Evolutionary conservation across 2,113 vertebrate genomes (phyloP).

Genomic region (Lipotes vexillifer): DNA sequence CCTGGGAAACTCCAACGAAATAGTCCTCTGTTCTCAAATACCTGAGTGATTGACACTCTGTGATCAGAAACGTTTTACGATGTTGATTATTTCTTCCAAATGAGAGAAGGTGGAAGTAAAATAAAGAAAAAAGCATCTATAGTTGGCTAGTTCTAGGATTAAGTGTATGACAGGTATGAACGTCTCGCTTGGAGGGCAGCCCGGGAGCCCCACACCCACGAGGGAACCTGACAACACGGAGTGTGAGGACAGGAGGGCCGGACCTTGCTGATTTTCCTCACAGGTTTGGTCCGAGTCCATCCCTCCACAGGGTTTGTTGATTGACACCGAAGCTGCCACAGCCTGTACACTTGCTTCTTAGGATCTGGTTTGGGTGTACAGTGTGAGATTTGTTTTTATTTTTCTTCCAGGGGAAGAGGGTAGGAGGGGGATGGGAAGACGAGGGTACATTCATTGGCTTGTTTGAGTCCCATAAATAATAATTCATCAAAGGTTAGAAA

Average conservation of each 20-base stretch:
- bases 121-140: not conserved
- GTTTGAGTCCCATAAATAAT: constrained; percentile 59
- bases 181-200: constrained; percentile 43
- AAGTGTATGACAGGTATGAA: not conserved
- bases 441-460: not conserved
- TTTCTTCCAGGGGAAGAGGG: not conserved
- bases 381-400: not conserved
- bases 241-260: constrained; percentile 58
- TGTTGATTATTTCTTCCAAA: not conserved
- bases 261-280: constrained; percentile 64
- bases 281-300: constrained; percentile 37
- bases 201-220: not conserved
- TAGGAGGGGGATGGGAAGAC: too few species aligned
- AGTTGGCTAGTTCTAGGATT: not conserved
- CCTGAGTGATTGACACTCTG: not conserved
- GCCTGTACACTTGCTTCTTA: constrained; percentile 30
- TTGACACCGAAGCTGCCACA: constrained; percentile 45
- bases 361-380: not conserved
- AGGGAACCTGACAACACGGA: constrained; percentile 45
- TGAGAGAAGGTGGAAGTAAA: not conserved
- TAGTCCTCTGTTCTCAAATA: not conserved
- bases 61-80: not conserved
- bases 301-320: constrained; percentile 44
- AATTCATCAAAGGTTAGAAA: constrained; percentile 56
- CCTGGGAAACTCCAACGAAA: not conserved